Evolutionary conservation across 2,113 vertebrate genomes (phyloP).

Genomic region (Lamprologus lemairii): DNA sequence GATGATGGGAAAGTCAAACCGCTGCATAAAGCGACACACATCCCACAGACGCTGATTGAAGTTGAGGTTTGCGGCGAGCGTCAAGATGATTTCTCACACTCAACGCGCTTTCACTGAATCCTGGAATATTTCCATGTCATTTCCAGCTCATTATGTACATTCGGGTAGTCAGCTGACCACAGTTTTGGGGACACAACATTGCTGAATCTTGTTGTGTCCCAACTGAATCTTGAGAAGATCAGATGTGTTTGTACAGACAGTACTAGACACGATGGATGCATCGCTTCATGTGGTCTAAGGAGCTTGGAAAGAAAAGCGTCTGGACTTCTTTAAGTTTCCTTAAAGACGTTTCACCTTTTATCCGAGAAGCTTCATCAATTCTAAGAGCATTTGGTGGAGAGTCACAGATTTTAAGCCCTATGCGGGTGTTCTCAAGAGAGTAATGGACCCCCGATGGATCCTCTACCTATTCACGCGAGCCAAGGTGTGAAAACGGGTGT

Average conservation of each 20-base stretch:
- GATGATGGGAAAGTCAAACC: neutral
- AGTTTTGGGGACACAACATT: neutral
- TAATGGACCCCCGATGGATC: neutral
- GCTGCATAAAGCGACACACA: accelerated
- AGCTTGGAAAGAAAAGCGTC: neutral
- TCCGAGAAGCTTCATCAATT: neutral
- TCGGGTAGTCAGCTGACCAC: neutral
- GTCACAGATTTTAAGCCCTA: neutral
- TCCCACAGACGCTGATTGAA: neutral
- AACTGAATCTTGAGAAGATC: neutral
- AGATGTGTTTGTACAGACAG: neutral
- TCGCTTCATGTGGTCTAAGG: neutral
- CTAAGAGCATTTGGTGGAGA: accelerated
- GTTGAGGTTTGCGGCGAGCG: accelerated
- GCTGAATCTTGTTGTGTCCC: neutral
- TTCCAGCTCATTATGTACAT: neutral
- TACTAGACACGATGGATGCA: neutral
- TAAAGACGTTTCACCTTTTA: neutral
- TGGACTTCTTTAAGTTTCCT: accelerated
- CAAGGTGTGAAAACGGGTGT: neutral
- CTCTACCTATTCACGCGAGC: accelerated
- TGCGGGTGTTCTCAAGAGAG: accelerated
- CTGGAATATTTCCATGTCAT: neutral
- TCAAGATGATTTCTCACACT: neutral
- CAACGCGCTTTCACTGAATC: neutral